A percentile compares a stretch with the other conserved stretches of the same genome.
These are phyloP conservation scores for Cyprinodon brontotheroides DNA, from an alignment of 2,113 vertebrate species.

Conservation along the genomic window DNA sequence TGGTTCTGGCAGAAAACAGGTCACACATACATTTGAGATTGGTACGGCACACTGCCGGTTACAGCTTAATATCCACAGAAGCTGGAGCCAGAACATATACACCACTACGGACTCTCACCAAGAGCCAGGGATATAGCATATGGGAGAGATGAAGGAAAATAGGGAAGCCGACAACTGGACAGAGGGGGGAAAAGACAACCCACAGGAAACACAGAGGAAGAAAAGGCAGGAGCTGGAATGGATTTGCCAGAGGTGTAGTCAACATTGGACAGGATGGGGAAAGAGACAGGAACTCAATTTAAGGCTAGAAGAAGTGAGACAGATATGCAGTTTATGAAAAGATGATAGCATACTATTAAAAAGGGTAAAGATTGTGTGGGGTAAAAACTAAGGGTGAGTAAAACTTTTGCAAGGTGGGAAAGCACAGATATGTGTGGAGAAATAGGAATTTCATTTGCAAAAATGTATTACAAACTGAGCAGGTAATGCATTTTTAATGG, in stretches of 20 bases:
- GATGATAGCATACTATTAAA: slow-evolving; percentile 7
- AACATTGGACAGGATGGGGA: slow-evolving; percentile 27
- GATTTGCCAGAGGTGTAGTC: slow-evolving; percentile 42
- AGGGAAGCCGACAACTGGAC: slow-evolving; percentile 22
- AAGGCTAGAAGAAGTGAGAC: slow-evolving; percentile 18
- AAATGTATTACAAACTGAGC: slow-evolving; percentile 1
- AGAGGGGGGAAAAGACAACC: slow-evolving; percentile 23
- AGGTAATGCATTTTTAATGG: slow-evolving; percentile 16
- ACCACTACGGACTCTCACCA: slow-evolving; percentile 41
- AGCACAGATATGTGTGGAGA: neutral
- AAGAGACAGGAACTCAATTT: slow-evolving; percentile 18
- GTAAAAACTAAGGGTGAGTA: slow-evolving; percentile 17
- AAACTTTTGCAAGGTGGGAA: neutral
- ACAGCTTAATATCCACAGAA: slow-evolving; percentile 69
- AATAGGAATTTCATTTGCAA: neutral
- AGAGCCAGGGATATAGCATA: slow-evolving; percentile 17
- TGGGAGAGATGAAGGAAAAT: slow-evolving; percentile 26
- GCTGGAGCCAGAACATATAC: slow-evolving; percentile 56
- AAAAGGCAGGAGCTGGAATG: slow-evolving; percentile 41
- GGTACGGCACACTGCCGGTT: slow-evolving; percentile 54
- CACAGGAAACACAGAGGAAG: slow-evolving; percentile 26
- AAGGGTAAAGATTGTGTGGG: neutral
- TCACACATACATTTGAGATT: slow-evolving; percentile 77
- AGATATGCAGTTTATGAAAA: slow-evolving; percentile 23
- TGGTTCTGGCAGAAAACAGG: slow-evolving; percentile 73